phyloP scores from a whole-genome alignment of 2,797 vertebrate genomes.

The Cottoperca gobio region DNA sequence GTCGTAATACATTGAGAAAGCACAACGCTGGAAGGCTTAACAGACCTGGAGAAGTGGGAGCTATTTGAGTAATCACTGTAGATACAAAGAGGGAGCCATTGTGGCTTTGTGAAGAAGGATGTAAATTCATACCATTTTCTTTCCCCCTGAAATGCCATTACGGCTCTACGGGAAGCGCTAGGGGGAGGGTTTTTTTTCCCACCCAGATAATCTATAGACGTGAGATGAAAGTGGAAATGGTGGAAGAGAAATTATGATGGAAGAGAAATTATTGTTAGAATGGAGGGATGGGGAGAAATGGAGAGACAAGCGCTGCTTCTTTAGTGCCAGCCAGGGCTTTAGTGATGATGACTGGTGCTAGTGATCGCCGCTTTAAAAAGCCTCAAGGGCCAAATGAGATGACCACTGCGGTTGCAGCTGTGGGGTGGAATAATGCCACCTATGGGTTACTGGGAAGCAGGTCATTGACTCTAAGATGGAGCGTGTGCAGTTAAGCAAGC shows the following conservation, averaged over 20 bases:
- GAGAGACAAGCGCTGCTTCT: conserved; percentile 33
- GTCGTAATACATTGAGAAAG: conserved; percentile 11
- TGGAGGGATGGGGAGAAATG: conserved; percentile 18
- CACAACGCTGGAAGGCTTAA: conserved; percentile 21
- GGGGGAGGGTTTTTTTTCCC: conserved; percentile 1
- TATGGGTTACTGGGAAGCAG: conserved; percentile 47
- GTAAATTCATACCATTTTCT: conserved; percentile 44
- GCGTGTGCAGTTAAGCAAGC: conserved; percentile 33
- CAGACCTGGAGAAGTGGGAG: conserved; percentile 36
- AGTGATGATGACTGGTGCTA: conserved; percentile 41
- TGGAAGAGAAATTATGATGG: conserved; percentile 16
- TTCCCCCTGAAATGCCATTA: conserved; percentile 48
- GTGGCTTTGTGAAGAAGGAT: conserved; percentile 37
- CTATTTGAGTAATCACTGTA: conserved; percentile 34
- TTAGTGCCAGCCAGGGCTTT: conserved; percentile 38
- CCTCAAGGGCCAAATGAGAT: conserved; percentile 44
- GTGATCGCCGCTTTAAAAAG: conserved; percentile 41
- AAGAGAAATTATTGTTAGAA: conserved; percentile 33
- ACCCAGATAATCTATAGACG: conserved; percentile 36
- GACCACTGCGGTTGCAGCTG: conserved; percentile 19
- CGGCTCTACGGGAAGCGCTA: conserved; percentile 35
- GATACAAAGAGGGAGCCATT: conserved; percentile 36
- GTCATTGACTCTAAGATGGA: conserved; percentile 12
- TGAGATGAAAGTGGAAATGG: conserved; percentile 37
- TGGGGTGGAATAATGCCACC: conserved; percentile 34